Evolutionary conservation across 2,113 vertebrate genomes (phyloP), one percentile per base, ranked within the genome.

Genomic region (Gambusia affinis): DNA sequence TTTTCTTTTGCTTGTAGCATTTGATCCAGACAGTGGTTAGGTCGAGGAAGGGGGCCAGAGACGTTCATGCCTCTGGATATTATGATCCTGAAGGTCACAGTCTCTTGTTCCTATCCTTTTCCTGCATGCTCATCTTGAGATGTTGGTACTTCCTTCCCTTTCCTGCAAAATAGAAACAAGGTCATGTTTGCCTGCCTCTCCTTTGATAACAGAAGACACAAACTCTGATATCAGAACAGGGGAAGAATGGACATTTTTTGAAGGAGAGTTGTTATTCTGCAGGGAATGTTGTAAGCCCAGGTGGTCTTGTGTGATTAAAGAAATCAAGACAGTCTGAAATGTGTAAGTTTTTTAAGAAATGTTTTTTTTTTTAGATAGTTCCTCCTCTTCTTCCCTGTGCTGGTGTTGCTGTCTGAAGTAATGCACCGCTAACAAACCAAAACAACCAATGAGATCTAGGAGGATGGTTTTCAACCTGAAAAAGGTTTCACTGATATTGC

Each of bases 31-130:
- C 27, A 60, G 67, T 66, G 79, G 70, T 85, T 61, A 68, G 57
- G 68, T 68, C 51, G n/a, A 30, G 4, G 63, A 44, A 28, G 1
- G 30, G 19, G 27, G 30, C 29, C 1, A 51, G 64, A 1, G 64
- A 1, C 35, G 67, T 30, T 79, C 35, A 67, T 65, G 68, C 51
- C 70, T 76, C 62, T 63, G 28, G 31, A 69, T 67, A 35, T 63
- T 70, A 84, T 88, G 86, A 93, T 86, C 89, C 67, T 63, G 12
- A 30, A 83, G 84, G 82, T 91, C 84, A 62, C 3, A 19, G 61
- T 76, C 85, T 84, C 83, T 73, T 70, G 79, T 87, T 87, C 77
- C 73, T 44, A 71, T 85, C 86, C 66, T 24, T 72, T 91, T 92
- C 89, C 87, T 89, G 89, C 73, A 83, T 85, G 65, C 80, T 88